Evolutionary conservation across 2,113 vertebrate species (phyloP).

Genomic region (Thalassarche chlororhynchos): DNA sequence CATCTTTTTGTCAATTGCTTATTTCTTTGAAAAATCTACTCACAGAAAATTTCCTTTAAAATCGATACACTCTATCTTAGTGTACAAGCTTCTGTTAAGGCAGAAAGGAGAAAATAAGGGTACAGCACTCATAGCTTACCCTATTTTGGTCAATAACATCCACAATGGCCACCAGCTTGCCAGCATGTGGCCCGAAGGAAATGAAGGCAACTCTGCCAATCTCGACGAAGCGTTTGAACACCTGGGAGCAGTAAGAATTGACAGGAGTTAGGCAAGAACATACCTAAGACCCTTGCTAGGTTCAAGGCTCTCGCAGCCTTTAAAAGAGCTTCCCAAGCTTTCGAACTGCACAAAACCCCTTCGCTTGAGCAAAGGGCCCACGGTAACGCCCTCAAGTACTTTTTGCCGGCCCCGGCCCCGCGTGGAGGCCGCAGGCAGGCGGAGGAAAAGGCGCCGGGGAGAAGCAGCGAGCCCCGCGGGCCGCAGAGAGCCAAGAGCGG

Average conservation of each 20-base stretch:
- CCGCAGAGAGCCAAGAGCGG: too few relatives aligned
- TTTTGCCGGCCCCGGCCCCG: not conserved
- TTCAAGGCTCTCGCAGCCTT: too few relatives aligned
- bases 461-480: not conserved
- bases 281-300: accelerated
- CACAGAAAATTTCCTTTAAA: too few relatives aligned
- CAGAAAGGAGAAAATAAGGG: accelerated
- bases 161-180: constrained; percentile 93
- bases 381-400: accelerated
- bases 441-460: too few relatives aligned
- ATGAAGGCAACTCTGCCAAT: constrained; percentile 92
- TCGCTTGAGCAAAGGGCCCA: accelerated
- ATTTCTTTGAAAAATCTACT: not conserved
- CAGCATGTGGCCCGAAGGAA: constrained; percentile 90
- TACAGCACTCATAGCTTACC: constrained; percentile 59
- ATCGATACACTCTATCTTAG: accelerated
- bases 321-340: too few relatives aligned
- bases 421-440: not conserved
- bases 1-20: accelerated
- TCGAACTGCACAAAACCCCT: accelerated
- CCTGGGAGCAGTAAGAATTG: constrained; percentile 53
- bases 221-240: constrained; percentile 96
- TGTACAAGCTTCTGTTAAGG: not conserved
- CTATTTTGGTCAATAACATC: constrained; percentile 98
- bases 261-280: accelerated